Evolutionary conservation across 2,797 vertebrate genomes (phyloP), one percentile per base, ranked within the genome.

Genomic region (Myripristis murdjan): DNA sequence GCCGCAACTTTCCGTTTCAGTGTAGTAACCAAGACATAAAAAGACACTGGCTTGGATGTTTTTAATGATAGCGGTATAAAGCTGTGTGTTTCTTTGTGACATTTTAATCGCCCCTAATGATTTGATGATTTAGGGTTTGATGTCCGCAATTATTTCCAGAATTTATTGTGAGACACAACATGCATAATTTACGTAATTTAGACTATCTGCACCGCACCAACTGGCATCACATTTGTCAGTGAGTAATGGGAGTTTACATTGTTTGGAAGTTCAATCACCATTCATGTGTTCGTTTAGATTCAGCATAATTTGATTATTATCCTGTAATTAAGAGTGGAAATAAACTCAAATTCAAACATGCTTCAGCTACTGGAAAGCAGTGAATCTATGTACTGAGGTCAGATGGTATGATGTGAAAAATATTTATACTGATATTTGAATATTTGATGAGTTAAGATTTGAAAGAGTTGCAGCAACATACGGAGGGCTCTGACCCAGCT

Each of bases 91-190:
- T 85, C 73, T 69, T 81, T 9, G 1, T 64, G 52, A 22, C 39
- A 43, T 61, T 71, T 81, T 87, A 66, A 81, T 63, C 64, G 26
- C 1, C 18, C 37, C 47, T 22, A 1, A 9, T 35, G 33, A 35
- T 35, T 35, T 48, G 72, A 47, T 39, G 70, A 59, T 64, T 79
- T 76, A 60, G n/a, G 18, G 8, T 33, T 16, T 47, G 44, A 73
- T 65, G 53, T 67, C 56, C 64, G 44, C 57, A 59, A 74, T 77
- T 69, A 57, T 35, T 71, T 58, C 70, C 47, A 55, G 43, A 72
- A 41, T 61, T 31, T 44, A n/a, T n/a, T 37, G 39, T 65, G 39
- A 57, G 52, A 52, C 35, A 64, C 4, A 4, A 31, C 7, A 31
- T 31, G 28, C 28, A 31, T 31, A 4, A 31, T 31, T 31, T 24